A percentile compares a stretch with the other conserved stretches of the same genome.
These are phyloP conservation scores for Lycaon pictus DNA, from an alignment of 2,113 vertebrate genomes.

Conservation along the genomic window DNA sequence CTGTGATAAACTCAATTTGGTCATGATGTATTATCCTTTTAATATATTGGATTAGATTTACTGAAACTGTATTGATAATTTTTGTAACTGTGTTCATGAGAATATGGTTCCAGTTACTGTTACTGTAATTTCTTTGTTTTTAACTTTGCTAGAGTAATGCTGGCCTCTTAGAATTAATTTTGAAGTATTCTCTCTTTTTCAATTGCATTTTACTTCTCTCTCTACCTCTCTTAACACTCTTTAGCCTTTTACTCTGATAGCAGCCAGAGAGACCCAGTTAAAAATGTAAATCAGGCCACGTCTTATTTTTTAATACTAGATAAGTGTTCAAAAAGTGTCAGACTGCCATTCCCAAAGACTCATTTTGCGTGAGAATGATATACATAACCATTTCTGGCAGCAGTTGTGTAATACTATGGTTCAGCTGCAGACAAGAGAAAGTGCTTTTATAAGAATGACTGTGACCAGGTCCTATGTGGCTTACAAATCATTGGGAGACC, in stretches of 20 bases:
- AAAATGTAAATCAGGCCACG: background rate
- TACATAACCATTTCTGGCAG: background rate
- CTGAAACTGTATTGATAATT: background rate
- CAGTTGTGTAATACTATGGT: background rate
- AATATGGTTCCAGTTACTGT: background rate
- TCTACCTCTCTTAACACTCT: background rate
- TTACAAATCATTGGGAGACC: background rate
- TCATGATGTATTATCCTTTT: background rate
- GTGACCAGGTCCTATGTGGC: background rate
- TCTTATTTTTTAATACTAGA: background rate
- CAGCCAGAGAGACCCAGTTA: background rate
- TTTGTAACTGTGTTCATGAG: background rate
- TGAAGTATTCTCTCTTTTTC: background rate
- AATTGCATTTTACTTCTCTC: background rate
- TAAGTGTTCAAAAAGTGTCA: background rate
- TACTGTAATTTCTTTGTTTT: background rate
- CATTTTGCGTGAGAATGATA: background rate
- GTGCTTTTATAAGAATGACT: background rate
- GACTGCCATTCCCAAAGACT: background rate
- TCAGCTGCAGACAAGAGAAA: background rate
- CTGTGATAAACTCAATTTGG: background rate
- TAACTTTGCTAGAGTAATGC: background rate
- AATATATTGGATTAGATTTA: background rate
- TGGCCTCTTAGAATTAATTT: background rate
- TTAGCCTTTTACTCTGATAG: background rate